Base-by-base conservation (phyloP, 53 echinoderm and acorn worm genomes). In the Apostichopus leukothele region DNA sequence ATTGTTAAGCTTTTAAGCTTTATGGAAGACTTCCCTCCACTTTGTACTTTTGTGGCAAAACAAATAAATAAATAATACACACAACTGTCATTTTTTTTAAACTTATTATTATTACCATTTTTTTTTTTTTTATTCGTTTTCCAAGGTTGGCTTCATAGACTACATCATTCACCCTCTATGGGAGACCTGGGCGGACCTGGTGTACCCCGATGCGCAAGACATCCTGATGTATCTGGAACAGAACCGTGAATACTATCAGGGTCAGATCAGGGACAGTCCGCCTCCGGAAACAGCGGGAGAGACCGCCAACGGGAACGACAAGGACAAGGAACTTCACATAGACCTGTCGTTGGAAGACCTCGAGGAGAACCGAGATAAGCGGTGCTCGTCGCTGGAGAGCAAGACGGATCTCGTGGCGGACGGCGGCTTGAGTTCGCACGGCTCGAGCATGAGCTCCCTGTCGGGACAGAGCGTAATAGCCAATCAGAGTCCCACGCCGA, bases 141-240 rank as follows among this genome's bases (percentile, higher is more conserved):
- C 9, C 60, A 73, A 97, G 97, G 97, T 97, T 74, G 97, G 97
- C 11, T 97, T 97, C 89, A 97, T 97, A 50, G 97, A 97, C 91
- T 97, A 89, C 91, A 97, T 97, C 61, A 90, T 97, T 71, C 97
- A 97, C 78, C 97, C 97, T 5, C 84, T 97, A 71, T 97, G 97
- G 97, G 97, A 97, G 67, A 97, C 97, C 8, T 97, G 97, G 97
- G 97, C 97, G 9, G 97, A 97, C 86, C 90, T 97, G 71, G 97
- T 97, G 78, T 97, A 91, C 90, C 97, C 97, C 1, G 97, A 97
- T 50, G 97, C 97, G 23, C 97, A 97, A 73, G 95, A 97, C 27
- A 92, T 97, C 89, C 92, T 97, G 57, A 93, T 95, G 54, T 90
- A 89, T 27, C 91, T 97, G 11, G 97, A 97, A 88, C 93, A 97